A percentile compares a stretch with the other conserved stretches of the same genome.
Conservation (phyloP, 2,888 invertebrate species). For the Oeneis ivallda region DNA sequence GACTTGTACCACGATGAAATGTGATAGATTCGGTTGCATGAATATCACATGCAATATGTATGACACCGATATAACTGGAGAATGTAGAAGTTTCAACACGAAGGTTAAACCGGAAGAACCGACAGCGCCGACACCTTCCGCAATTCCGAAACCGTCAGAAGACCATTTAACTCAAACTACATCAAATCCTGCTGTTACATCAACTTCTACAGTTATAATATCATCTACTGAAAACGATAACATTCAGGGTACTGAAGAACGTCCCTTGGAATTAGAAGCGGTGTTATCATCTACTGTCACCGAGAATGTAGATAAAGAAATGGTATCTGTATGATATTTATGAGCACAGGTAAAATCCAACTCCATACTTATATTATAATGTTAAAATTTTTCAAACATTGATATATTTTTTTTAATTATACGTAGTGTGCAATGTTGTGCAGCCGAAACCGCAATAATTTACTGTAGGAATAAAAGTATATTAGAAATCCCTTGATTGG, state of each 20-base stretch:
- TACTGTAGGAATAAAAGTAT: neutral
- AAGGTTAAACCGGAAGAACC: constrained; percentile 49
- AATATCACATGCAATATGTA: constrained; percentile 74
- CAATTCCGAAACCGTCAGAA: constrained; percentile 27
- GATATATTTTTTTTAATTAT: neutral
- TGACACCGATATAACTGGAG: constrained; percentile 71
- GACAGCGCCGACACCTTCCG: constrained; percentile 42
- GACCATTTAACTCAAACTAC: constrained; percentile 12
- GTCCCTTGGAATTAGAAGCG: constrained; percentile 62
- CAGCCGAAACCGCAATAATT: constrained; percentile 30
- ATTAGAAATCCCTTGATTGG: neutral
- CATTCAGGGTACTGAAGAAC: constrained; percentile 48
- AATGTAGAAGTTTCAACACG: constrained; percentile 67
- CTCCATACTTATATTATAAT: constrained; percentile 31
- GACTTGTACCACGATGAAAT: constrained; percentile 73
- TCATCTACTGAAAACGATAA: constrained; percentile 40
- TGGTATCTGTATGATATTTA: neutral
- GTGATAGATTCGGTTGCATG: constrained; percentile 61
- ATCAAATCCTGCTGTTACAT: constrained; percentile 24
- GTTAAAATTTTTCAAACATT: neutral
- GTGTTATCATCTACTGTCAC: constrained; percentile 63
- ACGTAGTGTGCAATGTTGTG: constrained; percentile 2
- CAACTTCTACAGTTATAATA: constrained; percentile 15
- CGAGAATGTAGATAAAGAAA: constrained; percentile 37
- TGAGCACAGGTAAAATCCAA: constrained; percentile 32